Base-by-base conservation (phyloP, 2,797 vertebrate genomes). In the Myotis pilosus region DNA sequence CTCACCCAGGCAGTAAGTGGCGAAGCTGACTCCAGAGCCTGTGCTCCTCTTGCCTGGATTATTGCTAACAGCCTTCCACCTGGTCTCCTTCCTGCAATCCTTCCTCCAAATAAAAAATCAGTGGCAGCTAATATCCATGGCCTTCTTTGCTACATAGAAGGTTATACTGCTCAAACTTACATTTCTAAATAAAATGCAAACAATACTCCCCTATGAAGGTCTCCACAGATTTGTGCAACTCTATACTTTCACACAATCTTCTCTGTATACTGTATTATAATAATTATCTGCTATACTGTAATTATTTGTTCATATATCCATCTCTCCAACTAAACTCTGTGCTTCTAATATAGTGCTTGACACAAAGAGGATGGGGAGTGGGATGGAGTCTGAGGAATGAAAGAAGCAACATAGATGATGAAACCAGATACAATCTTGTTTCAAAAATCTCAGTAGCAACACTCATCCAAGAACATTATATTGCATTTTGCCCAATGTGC, bases 21-120 rank as follows among this genome's bases (percentile, higher is more conserved):
- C 15, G 41, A 60, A 33, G 3, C 23, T 53, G 2, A 3, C 36
- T 36, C n/a, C 30, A 19, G 8, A 82, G 3, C 55, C 23, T 20
- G 25, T 33, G 19, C 22, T 64, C 51, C 76, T 66, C 30, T 51
- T 83, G 33, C 30, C 2, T n/a, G 13, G 71, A 23, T 69, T 74
- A 25, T 71, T 80, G 6, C 13, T 38, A 44, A 16, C n/a, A 69
- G 22, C 44, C 28, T 17, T 89, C 33, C 1, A 15, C 17, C 44
- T 68, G 57, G 0, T 69, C 44, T 57, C 33, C 19, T 88, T 23
- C 8, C 53, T 57, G 13, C 1, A 66, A 36, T 41, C 47, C 23
- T 51, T 64, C 72, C 47, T 93, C 36, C 85, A 94, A 94, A 44
- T 33, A 28, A 79, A 84, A 84, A 94, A 47, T 16, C 16, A 74